Base-by-base conservation (phyloP, 2,797 vertebrate species). In the Acanthornis magna region DNA sequence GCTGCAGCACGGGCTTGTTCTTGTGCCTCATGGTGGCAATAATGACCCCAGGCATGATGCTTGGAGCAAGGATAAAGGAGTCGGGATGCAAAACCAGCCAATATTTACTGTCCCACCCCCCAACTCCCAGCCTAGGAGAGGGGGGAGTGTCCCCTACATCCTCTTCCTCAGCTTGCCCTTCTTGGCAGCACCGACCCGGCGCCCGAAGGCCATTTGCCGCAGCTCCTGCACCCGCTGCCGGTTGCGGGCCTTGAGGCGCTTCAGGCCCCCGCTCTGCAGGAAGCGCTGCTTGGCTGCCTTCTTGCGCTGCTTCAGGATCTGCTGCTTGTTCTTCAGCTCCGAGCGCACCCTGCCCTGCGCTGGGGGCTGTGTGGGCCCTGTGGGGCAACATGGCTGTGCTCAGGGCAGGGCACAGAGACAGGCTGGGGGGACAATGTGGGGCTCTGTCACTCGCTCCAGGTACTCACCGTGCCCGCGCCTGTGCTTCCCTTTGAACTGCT, bases 251-350 rank as follows among this genome's bases (percentile, higher is more conserved):
- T 97, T 98, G 11, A 98, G 91, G 45, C 98, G 98, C 96, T 98
- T 98, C 83, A 99, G 88, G 48, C 98, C 98, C 3, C 99, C 99
- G 0, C 98, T 95, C 96, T 99, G 99, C 92, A 99, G 97, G 97
- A 99, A 99, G 42, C 97, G 97, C 68, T 99, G 98, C 97, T 99
- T 99, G 89, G 98, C 97, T 2, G 76, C 67, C 13, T 95, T 97
- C 94, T 98, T 99, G 65, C 99, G 98, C 96, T 98, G 97, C 95
- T 99, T 99, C 82, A 99, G 96, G 96, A 99, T 99, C 98, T 99
- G 98, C n/a, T 98, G 97, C 40, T 96, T 98, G 55, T 94, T 98
- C 97, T 97, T 99, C 87, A 99, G 98, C 98, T 99, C 99, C 0
- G 98, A 98, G 79, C 97, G 98, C 21, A 97, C 90, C 8, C 30